Conservation (phyloP, 1,140 invertebrate species). For the Ladona fulva region DNA sequence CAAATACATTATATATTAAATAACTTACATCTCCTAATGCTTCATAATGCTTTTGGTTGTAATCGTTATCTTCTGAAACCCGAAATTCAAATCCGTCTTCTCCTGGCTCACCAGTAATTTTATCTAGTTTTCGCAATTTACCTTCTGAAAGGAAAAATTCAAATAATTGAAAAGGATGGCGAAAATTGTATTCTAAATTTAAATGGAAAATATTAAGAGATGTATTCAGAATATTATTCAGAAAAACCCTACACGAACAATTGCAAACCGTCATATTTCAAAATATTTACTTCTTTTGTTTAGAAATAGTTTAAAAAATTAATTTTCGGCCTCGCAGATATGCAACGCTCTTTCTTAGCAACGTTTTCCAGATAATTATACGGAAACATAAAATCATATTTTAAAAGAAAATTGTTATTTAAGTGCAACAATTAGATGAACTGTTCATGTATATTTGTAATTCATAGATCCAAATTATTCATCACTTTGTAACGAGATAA, state of each 20-base stretch:
- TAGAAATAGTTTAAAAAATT: background rate
- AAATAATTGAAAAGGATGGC: conserved; percentile 19
- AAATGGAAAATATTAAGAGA: conserved; percentile 18
- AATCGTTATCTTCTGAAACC: conserved; percentile 44
- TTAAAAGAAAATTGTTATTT: no score
- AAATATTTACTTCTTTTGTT: conserved; percentile 13
- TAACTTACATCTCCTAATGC: conserved; percentile 50
- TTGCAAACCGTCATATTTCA: conserved; percentile 18
- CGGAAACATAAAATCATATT: no score
- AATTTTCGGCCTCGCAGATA: no score
- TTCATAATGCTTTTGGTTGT: conserved; percentile 63
- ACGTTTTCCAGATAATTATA: no score
- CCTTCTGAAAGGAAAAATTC: conserved; percentile 36
- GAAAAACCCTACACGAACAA: conserved; percentile 25
- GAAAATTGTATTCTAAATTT: conserved; percentile 9
- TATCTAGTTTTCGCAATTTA: conserved; percentile 46
- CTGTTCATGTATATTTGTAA: no score
- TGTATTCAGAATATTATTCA: conserved; percentile 24
- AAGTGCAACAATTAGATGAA: no score
- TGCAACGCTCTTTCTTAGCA: no score
- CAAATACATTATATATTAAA: background rate
- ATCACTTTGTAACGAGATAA: no score
- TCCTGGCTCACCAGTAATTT: conserved; percentile 35
- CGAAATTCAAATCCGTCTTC: conserved; percentile 53
- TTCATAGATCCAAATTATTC: no score